phyloP scores from a whole-genome alignment of 2,888 invertebrate genomes.

The Ditylenchus weischeri region DNA sequence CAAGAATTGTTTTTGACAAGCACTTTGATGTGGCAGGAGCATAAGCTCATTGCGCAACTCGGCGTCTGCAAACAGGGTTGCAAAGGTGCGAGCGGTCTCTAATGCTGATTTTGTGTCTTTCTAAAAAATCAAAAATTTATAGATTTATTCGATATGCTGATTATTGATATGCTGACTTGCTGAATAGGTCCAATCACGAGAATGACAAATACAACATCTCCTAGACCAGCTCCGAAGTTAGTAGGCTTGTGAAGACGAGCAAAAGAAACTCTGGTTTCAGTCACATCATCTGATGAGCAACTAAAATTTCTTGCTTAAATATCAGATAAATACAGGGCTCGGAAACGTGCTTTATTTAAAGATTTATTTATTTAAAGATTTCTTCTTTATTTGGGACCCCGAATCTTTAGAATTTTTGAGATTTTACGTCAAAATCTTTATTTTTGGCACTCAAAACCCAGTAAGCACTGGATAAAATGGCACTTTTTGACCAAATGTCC shows the following conservation, averaged over 20 bases:
- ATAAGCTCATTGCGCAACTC: constrained; percentile 55
- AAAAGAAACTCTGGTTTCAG: constrained; percentile 38
- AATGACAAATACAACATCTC: constrained; percentile 39
- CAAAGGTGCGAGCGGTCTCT: constrained; percentile 62
- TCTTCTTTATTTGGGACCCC: too few relatives aligned
- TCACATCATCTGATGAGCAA: constrained; percentile 38
- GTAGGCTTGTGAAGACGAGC: constrained; percentile 42
- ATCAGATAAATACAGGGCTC: too few relatives aligned
- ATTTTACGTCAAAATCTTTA: too few relatives aligned
- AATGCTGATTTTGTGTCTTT: constrained; percentile 62
- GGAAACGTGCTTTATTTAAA: too few relatives aligned
- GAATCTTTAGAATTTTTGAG: too few relatives aligned
- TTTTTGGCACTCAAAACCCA: too few relatives aligned
- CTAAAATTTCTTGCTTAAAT: constrained; percentile 28
- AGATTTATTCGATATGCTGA: constrained; percentile 3
- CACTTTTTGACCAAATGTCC: too few relatives aligned
- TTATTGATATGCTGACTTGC: constrained; percentile 12
- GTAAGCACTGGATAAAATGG: too few relatives aligned
- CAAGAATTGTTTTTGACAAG: constrained; percentile 26
- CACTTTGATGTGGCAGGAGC: constrained; percentile 32
- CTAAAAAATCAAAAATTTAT: constrained; percentile 43
- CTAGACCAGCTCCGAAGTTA: constrained; percentile 47
- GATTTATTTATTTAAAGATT: too few relatives aligned
- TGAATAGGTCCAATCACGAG: constrained; percentile 41
- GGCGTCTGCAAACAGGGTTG: constrained; percentile 61